A percentile compares a stretch with the other conserved stretches of the same genome.
phyloP scores from a whole-genome alignment of 2,113 vertebrate genomes.

The Oreotrochilus melanogaster region DNA sequence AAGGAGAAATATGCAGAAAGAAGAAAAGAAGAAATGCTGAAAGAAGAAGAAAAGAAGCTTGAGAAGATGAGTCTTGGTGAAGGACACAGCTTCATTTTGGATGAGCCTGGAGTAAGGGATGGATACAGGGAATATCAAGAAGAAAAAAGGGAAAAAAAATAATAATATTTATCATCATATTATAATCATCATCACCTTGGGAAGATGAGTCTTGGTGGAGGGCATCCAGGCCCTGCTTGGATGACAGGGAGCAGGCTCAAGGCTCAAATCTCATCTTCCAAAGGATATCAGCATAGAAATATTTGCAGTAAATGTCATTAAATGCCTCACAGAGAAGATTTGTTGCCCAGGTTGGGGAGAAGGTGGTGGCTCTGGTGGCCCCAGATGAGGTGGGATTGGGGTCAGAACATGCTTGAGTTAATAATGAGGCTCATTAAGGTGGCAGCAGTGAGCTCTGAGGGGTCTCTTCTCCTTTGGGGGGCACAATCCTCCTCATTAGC shows the following conservation, averaged over 20 bases:
- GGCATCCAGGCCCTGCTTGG: not conserved
- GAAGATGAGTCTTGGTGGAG: not conserved
- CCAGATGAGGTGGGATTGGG: not conserved
- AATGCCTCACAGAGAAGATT: not conserved
- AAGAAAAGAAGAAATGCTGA: no score
- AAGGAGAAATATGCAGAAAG: no score
- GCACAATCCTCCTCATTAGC: not conserved
- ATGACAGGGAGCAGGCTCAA: no score
- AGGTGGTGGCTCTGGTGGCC: not conserved
- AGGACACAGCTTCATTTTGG: no score
- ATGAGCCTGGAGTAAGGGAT: not conserved
- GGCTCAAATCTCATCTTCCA: not conserved
- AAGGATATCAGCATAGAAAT: not conserved
- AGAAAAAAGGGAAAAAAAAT: not conserved
- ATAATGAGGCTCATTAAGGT: not conserved
- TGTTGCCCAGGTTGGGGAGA: fast-evolving
- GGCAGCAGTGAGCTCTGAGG: not conserved
- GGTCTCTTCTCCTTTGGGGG: not conserved
- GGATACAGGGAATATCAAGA: not conserved
- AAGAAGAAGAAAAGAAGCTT: no score
- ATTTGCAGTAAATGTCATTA: not conserved
- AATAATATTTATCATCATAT: not conserved
- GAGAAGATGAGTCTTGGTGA: no score
- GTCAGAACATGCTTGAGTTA: not conserved
- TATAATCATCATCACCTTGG: not conserved